Evolutionary conservation across 2,888 invertebrate species (phyloP), one percentile per base, ranked within the genome.

Genomic region (Hypena proboscidalis): DNA sequence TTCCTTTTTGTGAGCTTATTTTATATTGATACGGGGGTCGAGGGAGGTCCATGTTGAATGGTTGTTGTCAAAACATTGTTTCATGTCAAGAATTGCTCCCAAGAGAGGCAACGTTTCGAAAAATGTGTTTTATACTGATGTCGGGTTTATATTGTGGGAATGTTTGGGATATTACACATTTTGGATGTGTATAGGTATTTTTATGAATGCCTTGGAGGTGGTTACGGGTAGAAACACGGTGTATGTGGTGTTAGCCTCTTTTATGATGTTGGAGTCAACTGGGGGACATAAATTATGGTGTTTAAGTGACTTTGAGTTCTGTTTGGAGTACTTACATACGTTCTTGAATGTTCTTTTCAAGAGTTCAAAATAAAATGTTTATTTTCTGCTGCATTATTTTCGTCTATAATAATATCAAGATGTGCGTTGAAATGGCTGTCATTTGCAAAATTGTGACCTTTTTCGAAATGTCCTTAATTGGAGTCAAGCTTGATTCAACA

Each of bases 31-130:
- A 26, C 23, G 11, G 40, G 51, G 20, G 35, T 20, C 20, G 31
- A 33, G 53, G 64, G 23, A 44, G 67, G 30, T 60, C 62, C 48
- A 48, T n/a, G 25, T 36, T 30, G 36, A 57, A 45, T 59, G 45
- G 54, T 32, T 48, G 39, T 17, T 40, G 50, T 64, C 54, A 57
- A 60, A 62, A 62, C 61, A 62, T 62, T 70, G 73, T 67, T 69
- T 61, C 46, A 47, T 55, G 73, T 63, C 65, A 58, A 61, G 58
- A 67, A 73, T 73, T 67, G 67, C 65, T 69, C 71, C 46, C 54
- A 22, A 17, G 62, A 65, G 65, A 46, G 21, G 65, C 42, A 61
- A 64, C 58, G 61, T 58, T 60, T 49, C 61, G 57, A 65, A 62
- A 62, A 62, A 64, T 62, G 65, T 62, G 58, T 61, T 62, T 57